phyloP scores from a whole-genome alignment of 2,888 invertebrate species.

The Mycalesis mineus region DNA sequence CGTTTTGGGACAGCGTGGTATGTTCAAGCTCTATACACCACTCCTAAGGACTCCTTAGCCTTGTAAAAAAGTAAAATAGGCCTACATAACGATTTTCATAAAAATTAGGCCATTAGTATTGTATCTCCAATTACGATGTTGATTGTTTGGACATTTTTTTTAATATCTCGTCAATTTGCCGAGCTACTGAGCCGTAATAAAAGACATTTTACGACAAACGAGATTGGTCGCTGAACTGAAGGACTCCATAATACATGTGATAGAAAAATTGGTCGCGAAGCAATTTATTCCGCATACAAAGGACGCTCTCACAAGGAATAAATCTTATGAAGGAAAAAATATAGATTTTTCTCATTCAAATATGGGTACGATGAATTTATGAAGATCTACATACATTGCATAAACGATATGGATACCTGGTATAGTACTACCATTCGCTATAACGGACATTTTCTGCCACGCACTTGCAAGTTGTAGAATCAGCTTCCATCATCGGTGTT shows the following conservation, averaged over 20 bases:
- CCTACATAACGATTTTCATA: no score
- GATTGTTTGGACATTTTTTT: neutral
- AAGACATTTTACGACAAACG: conserved; percentile 8
- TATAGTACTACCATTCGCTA: no score
- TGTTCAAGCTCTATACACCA: no score
- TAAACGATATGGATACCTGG: no score
- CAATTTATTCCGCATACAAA: conserved; percentile 3
- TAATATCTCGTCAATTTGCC: conserved; percentile 7
- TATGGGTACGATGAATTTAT: no score
- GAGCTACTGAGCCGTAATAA: conserved; percentile 4
- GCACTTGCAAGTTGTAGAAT: no score
- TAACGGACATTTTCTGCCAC: no score
- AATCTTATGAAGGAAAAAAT: neutral
- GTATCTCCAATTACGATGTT: neutral
- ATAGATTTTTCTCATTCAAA: neutral
- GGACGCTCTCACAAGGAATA: neutral
- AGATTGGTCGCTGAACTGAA: neutral
- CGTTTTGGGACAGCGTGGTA: no score
- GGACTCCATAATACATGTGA: neutral
- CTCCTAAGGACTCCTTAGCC: no score
- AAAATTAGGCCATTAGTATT: neutral
- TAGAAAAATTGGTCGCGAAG: conserved; percentile 1
- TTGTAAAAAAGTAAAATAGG: no score
- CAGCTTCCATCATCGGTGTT: no score
- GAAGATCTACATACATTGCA: neutral